Evolutionary conservation across 2,888 invertebrate species (phyloP), one percentile per base, ranked within the genome.

Genomic region (Galerucella calmariensis): DNA sequence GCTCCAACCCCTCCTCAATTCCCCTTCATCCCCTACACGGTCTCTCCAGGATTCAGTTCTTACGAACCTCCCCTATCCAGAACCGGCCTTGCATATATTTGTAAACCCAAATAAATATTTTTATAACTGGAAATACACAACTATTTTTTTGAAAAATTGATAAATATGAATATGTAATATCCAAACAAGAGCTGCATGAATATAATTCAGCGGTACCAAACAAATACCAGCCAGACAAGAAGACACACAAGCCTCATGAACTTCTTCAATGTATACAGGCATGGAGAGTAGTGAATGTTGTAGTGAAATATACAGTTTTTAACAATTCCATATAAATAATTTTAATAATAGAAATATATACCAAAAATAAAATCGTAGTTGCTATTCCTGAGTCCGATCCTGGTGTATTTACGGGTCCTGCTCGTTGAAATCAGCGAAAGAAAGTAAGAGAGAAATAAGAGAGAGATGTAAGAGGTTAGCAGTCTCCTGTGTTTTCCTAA

Each of bases 1-100:
- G 78, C 78, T 81, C 78, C 79, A 78, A 81, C 82, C 83, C 82
- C 83, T 83, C 83, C 84, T 83, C 82, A 74, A 81, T 81, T 81
- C 81, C 78, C 78, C 76, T 77, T 73, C 81, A 77, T 77, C 81
- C 77, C 79, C 77, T 75, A 62, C 75, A 67, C 73, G 70, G 75
- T 69, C 78, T 73, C 75, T 67, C 74, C 77, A 75, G 78, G 73
- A 77, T 77, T 77, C 77, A 76, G 76, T 78, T 77, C 78, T 78
- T 78, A 78, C 69, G 73, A 76, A 76, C 79, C 79, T 79, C 77
- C 76, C 79, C 79, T 77, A 76, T 72, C 61, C 56, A 65, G 63
- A 11, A 46, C 41, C 41, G 63, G 11, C 9, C 41, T 10, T 14
- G 14, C 69, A 62, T 62, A 11, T 11, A 41, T 48, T 48, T 4